A percentile compares a stretch with the other conserved stretches of the same genome.
Evolutionary conservation across 2,888 invertebrate species (phyloP).

Genomic region (Mimachlamys varia): DNA sequence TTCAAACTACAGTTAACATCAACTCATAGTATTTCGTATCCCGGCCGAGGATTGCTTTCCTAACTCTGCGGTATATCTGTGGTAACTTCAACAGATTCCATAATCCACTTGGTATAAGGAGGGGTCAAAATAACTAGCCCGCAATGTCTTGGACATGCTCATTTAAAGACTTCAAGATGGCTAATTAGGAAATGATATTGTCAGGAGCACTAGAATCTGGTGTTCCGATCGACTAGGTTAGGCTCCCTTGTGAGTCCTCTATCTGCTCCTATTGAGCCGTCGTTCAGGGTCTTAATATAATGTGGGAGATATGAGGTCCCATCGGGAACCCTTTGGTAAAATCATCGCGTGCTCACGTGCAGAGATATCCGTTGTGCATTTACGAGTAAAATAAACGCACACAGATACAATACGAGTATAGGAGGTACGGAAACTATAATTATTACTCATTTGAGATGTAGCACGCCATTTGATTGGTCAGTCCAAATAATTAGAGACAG

Average conservation of each 20-base stretch:
- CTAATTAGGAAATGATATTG: background rate
- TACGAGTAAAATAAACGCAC: background rate
- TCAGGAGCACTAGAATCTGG: background rate
- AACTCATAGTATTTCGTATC: too few relatives aligned
- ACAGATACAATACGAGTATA: background rate
- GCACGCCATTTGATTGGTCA: too few relatives aligned
- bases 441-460: background rate
- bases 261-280: background rate
- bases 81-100: background rate
- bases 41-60: too few relatives aligned
- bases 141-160: background rate
- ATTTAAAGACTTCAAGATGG: conserved; percentile 7
- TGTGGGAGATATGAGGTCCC: background rate
- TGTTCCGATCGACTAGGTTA: background rate
- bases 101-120: background rate
- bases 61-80: background rate
- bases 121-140: background rate
- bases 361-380: background rate
- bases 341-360: background rate
- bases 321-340: background rate
- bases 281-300: background rate
- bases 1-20: too few relatives aligned
- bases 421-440: background rate
- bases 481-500: too few relatives aligned
- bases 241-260: background rate